A percentile compares a stretch with the other conserved stretches of the same genome.
These are phyloP conservation scores for Selene dorsalis DNA, from an alignment of 2,797 vertebrate genomes.

Conservation along the genomic window DNA sequence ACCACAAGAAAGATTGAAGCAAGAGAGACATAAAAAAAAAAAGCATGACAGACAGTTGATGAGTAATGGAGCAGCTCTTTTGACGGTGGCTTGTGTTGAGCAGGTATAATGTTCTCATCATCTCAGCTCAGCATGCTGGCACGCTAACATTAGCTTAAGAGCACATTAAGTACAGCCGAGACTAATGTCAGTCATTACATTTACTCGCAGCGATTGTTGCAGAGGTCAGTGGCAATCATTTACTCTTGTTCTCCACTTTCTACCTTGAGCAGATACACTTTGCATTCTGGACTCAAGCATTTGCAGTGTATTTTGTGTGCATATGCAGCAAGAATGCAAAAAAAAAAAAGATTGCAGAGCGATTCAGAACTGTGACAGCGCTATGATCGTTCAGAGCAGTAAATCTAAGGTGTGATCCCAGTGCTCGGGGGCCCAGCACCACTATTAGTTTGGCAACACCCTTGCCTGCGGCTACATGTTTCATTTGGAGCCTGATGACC, in stretches of 20 bases:
- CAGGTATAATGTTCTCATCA: neutral
- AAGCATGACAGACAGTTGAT: neutral
- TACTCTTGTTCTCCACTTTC: constrained; percentile 1
- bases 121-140: neutral
- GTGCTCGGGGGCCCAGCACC: constrained; percentile 13
- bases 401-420: constrained; percentile 57
- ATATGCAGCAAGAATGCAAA: constrained; percentile 54
- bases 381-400: constrained; percentile 43
- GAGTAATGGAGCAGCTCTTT: neutral
- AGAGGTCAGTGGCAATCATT: constrained; percentile 2
- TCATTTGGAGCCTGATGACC: constrained; percentile 54
- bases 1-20: neutral
- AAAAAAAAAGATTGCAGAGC: constrained; percentile 33
- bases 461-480: constrained; percentile 33
- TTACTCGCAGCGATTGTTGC: neutral
- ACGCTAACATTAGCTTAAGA: neutral
- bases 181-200: neutral
- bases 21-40: neutral
- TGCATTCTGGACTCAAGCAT: constrained; percentile 7
- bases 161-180: neutral
- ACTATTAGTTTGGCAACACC: constrained; percentile 45
- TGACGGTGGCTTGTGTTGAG: neutral
- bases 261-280: neutral
- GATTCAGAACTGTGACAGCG: constrained; percentile 35
- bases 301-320: constrained; percentile 24